Evolutionary conservation across 2,797 vertebrate species (phyloP), one percentile per base, ranked within the genome.

Genomic region (Darevskia mixta): DNA sequence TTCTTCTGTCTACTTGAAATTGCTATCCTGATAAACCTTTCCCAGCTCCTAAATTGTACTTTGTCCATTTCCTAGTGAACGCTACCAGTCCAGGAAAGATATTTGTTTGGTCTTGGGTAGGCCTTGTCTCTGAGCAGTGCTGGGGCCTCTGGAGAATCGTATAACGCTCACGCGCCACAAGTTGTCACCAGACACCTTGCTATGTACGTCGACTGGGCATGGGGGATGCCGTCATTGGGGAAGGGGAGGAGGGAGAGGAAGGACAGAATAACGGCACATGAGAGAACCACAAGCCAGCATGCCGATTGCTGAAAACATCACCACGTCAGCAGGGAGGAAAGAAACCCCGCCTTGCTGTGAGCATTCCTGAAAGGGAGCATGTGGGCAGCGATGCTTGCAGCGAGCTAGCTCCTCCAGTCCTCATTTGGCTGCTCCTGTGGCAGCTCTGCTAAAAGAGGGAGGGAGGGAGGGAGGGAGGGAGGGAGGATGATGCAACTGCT

Each of bases 251-350:
- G 23, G 25, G 43, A 18, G 29, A 78, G 73, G 9, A 67, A 38
- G 73, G 32, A 41, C 6, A n/a, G 43, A 20, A 32, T 17, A 18
- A 49, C 15, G 49, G 77, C 43, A 8, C 27, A 49, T 1, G 25
- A 55, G 13, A 58, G n/a, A 32, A 58, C 55, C 7, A 15, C 15
- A 25, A 15, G 76, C 29, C 75, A 32, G 41, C 66, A 23, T 1
- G 81, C 27, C 2, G 38, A 23, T 23, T 2, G 13, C 9, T 75
- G 71, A 13, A 25, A 38, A 55, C 13, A 7, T 25, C 69, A 43
- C 79, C 94, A 93, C 90, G 92, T 92, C 88, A 95, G 95, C 92
- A 43, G 6, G 86, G 27, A 49, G 71, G 38, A 90, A 93, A 94
- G 91, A 67, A 93, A 87, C 91, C 78, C 89, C 93, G 79, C 94